These are phyloP conservation scores for Bubo blakistoni DNA, from an alignment of 2,113 vertebrate genomes.

Conservation along the genomic window DNA sequence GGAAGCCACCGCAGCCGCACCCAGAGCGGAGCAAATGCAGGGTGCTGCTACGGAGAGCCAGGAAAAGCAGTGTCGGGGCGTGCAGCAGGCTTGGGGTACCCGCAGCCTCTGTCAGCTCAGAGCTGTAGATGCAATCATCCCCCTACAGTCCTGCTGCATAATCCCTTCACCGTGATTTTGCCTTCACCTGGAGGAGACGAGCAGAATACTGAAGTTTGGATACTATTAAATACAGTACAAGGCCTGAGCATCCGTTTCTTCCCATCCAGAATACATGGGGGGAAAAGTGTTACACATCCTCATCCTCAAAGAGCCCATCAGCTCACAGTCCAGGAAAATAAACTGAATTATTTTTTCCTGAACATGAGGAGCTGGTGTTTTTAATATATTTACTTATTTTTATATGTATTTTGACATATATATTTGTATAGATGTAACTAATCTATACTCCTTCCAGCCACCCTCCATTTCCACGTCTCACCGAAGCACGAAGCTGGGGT, in stretches of 20 bases:
- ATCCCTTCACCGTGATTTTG: background rate
- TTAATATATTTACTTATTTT: background rate
- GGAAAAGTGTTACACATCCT: background rate
- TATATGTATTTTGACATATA: background rate
- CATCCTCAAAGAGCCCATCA: background rate
- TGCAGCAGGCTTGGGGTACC: background rate
- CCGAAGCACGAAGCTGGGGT: background rate
- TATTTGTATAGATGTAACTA: background rate
- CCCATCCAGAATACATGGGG: fast-evolving
- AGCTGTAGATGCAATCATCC: background rate
- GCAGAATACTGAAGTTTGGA: background rate
- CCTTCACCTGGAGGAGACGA: background rate
- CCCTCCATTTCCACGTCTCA: fast-evolving
- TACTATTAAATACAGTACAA: background rate
- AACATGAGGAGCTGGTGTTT: fast-evolving
- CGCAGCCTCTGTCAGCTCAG: background rate
- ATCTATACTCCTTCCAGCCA: background rate
- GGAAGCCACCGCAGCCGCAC: background rate
- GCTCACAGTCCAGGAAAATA: background rate
- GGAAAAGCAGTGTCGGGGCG: background rate
- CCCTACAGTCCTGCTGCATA: background rate
- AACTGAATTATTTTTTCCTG: background rate
- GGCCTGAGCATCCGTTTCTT: background rate
- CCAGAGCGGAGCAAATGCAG: background rate
- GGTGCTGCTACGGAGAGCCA: background rate